Evolutionary conservation across 2,888 invertebrate genomes (phyloP), one percentile per base, ranked within the genome.

Genomic region (Diogma glabrata): DNA sequence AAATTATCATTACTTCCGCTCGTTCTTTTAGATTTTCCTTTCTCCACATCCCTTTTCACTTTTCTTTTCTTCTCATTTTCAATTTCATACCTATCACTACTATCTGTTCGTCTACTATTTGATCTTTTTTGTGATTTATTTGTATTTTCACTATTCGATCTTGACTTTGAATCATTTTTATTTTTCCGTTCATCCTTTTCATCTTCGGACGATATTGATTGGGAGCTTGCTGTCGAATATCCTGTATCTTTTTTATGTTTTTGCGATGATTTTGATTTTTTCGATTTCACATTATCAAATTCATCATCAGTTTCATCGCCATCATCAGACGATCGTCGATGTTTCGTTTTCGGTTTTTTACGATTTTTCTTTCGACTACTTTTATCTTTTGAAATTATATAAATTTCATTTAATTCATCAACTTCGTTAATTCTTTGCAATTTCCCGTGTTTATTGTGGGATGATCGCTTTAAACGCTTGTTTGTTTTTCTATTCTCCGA

Each of bases 201-300:
- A 17, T 61, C 59, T n/a, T 62, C 43, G 22, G 66, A 64, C 51
- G 67, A 68, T 2, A 77, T 71, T 54, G 75, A 75, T 58, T 78
- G 75, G 1, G 80, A 80, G 63, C 79, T 81, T 49, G 77, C 81
- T 2, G 82, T 82, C 2, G 81, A 82, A 59, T 82, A 82, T 10
- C 81, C 82, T 0, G 81, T 81, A 59, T 82, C 82, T 64, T 81
- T 82, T 9, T 30, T 30, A n/a, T 22, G 20, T 7, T 14, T 75
- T 65, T 2, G 61, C 33, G 19, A 33, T 14, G 60, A 22, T 19
- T 48, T 30, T 30, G 20, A 3, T 45, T 23, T 50, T 60, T 65
- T 56, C 64, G 64, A 53, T 61, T 62, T 33, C 10, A 33, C 24
- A 26, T 63, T 60, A 2, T 57, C 60, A 22, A 60, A 58, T 40